Evolutionary conservation across 2,888 invertebrate genomes (phyloP), one percentile per base, ranked within the genome.

Genomic region (Trimorus sp.): DNA sequence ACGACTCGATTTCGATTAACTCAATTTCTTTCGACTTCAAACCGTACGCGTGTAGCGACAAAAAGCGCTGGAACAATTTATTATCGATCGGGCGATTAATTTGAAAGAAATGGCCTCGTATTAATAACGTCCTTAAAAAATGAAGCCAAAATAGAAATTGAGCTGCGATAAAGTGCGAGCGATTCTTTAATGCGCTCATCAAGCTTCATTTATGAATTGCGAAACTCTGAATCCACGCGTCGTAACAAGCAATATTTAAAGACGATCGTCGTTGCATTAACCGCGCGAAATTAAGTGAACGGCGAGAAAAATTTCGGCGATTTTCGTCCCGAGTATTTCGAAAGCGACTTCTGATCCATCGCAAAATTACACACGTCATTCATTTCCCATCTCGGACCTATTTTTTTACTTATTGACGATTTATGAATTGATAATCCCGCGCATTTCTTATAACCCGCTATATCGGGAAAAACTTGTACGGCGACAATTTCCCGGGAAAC

Each of bases 111-210:
- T 51, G 15, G 15, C 11, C 36, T n/a, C 40, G 37, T 63, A 65
- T 51, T 65, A 40, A 16, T 53, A 65, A 65, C n/a, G n/a, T 40
- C 36, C 14, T 6, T 49, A 59, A 69, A 58, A 45, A 49, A 45
- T 40, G 0, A n/a, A 49, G 14, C 36, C 4, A 37, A 65, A 59
- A 53, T 59, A 69, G 37, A 60, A 70, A 42, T 53, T 51, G 51
- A 51, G 26, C 59, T 49, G 42, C 60, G 60, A 60, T 51, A 40
- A 60, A 26, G 7, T 49, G 37, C 49, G 58, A 69, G 16, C 53
- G 9, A 26, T 40, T 60, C 51, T 49, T 60, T 70, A 60, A 70
- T 70, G 60, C 14, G 49, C 15, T 70, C 49, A 70, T 60, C 51
- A 60, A 70, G 26, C 16, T 40, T 7, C 59, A 69, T 58, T 69